Evolutionary conservation across 2,797 vertebrate species (phyloP).

Genomic region (Xiphorhynchus erythropygius): DNA sequence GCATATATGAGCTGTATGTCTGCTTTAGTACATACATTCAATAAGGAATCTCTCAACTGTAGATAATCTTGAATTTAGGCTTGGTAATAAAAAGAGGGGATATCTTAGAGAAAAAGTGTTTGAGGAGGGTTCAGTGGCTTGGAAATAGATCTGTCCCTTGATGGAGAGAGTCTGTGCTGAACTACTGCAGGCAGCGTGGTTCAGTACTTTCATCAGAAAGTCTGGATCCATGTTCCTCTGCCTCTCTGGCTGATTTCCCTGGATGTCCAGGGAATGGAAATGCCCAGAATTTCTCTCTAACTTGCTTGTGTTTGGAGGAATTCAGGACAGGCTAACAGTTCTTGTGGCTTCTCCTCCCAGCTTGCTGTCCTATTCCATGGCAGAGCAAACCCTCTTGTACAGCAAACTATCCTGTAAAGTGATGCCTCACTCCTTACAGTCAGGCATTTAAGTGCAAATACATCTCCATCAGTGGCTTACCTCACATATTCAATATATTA

Average conservation of each 20-base stretch:
- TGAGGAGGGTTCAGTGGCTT: neutral
- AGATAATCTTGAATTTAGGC: neutral
- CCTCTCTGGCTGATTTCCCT: neutral
- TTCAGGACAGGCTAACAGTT: neutral
- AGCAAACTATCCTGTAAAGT: neutral
- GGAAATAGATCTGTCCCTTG: neutral
- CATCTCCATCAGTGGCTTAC: neutral
- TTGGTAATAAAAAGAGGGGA: neutral
- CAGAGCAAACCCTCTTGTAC: neutral
- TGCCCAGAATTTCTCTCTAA: neutral
- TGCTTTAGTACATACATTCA: neutral
- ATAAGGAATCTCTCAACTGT: neutral
- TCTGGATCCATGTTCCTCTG: fast-evolving
- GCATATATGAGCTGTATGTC: neutral
- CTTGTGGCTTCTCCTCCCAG: neutral
- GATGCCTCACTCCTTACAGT: neutral
- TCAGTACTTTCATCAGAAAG: neutral
- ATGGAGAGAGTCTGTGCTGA: neutral
- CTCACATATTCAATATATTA: neutral
- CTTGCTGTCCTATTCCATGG: neutral
- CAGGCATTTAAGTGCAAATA: neutral
- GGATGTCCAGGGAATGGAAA: neutral
- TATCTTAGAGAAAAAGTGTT: neutral
- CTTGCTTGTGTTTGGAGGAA: neutral
- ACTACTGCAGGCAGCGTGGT: neutral